Base-by-base conservation (phyloP, 92 coral and sea anemone species). In the Scolanthus callimorphus region DNA sequence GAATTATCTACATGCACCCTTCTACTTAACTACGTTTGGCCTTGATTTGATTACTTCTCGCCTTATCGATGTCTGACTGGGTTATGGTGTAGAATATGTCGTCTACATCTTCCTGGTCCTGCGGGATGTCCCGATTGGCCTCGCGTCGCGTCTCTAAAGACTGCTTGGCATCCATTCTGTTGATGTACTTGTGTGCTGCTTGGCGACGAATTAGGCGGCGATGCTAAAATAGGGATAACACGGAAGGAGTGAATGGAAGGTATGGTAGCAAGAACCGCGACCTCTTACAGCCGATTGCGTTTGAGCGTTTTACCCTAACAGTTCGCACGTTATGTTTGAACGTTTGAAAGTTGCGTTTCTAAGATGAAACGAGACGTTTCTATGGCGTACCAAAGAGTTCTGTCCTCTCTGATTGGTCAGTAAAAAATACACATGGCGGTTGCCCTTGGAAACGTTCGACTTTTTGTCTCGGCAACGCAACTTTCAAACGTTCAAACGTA, bases 71-170 rank as follows among this genome's bases (percentile, higher is more conserved):
- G 61, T 92, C 98, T 56, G 91, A 85, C 66, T 92, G 98, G 58
- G 98, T 92, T 37, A 92, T 59, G 3, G 96, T 88, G 45, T 92
- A 94, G 70, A 92, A 92, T 19, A 92, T 80, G 59, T 84, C 94
- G 47, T 88, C 96, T 1, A 92, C 98, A 37, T 87, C 95, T 37
- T 82, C 80, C 24, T 54, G 79, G 54, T 92, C 83, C 4, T 47
- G 51, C 12, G 94, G 94, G 19, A 84, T 17, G 49, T 84, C 85
- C 59, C 81, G 80, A 62, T 78, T 75, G 34, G 83, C 86, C 65
- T 80, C 81, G 25, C 87, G 89, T 41, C 95, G 90, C 21, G 64
- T 66, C 39, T 79, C 85, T 4, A 92, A 69, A 4, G 94, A 81
- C 25, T 64, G 77, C 51, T 71, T 92, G 31, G 98, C 82, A 23